Conservation (phyloP, 2,888 invertebrate species). For the Diogma glabrata region DNA sequence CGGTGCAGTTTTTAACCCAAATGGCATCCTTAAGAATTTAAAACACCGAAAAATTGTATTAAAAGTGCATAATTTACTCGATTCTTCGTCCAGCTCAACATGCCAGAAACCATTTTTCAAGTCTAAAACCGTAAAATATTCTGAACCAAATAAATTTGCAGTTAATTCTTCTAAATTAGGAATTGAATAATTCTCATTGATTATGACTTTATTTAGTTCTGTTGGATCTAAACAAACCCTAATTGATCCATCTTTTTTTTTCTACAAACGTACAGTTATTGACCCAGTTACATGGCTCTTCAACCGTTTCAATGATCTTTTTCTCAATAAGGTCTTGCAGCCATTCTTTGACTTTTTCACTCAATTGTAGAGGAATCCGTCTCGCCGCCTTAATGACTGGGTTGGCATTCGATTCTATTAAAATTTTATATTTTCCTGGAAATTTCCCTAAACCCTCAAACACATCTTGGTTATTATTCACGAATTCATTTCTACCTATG, state of each 20-base stretch:
- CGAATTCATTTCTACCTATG: too few species aligned
- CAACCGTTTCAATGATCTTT: not conserved
- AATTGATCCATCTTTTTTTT: constrained; percentile 16
- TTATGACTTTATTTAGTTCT: not conserved
- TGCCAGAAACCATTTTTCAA: too few species aligned
- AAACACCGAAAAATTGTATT: too few species aligned
- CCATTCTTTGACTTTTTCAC: too few species aligned
- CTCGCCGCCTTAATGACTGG: not conserved
- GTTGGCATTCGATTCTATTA: not conserved
- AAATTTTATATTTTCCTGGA: not conserved
- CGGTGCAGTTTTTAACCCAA: too few species aligned
- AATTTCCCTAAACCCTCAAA: too few species aligned
- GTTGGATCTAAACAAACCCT: constrained; percentile 16
- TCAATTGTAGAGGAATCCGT: not conserved
- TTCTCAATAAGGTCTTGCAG: not conserved
- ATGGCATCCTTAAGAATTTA: too few species aligned
- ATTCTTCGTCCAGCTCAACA: too few species aligned
- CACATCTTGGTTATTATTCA: too few species aligned
- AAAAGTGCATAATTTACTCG: too few species aligned
- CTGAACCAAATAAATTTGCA: too few species aligned
- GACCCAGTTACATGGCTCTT: constrained; percentile 12
- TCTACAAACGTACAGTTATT: constrained; percentile 11
- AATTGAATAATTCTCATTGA: not conserved
- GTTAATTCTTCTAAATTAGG: not conserved
- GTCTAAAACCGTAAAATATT: too few species aligned